Evolutionary conservation across 2,797 vertebrate species (phyloP).

Genomic region (Petrocephalus sullivani): DNA sequence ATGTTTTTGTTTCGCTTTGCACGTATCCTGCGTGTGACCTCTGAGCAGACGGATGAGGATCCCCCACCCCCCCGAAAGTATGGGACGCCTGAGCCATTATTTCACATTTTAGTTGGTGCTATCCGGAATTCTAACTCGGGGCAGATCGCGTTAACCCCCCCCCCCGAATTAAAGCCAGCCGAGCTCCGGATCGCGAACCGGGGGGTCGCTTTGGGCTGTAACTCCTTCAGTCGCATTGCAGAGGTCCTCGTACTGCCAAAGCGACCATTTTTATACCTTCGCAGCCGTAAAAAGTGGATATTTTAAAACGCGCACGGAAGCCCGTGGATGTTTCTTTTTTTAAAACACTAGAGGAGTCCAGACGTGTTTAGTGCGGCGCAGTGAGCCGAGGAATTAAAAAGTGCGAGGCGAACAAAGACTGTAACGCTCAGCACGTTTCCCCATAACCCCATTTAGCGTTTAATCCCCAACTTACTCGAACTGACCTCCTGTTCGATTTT

Average conservation of each 20-base stretch:
- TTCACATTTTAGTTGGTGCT: slow-evolving; percentile 33
- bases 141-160: slow-evolving; percentile 2
- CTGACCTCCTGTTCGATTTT: slow-evolving; percentile 35
- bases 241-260: slow-evolving; percentile 57
- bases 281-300: slow-evolving; percentile 39
- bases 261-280: slow-evolving; percentile 62
- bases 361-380: background rate
- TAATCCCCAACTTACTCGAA: slow-evolving; percentile 23
- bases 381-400: slow-evolving; percentile 2
- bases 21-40: slow-evolving; percentile 52
- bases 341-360: background rate
- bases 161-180: background rate
- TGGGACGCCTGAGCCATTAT: slow-evolving; percentile 34
- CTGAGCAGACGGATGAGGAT: slow-evolving; percentile 41
- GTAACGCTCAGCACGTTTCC: slow-evolving; percentile 27
- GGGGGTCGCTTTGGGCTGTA: slow-evolving; percentile 29
- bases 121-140: slow-evolving; percentile 24
- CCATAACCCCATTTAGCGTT: slow-evolving; percentile 29
- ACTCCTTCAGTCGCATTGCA: slow-evolving; percentile 64
- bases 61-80: slow-evolving; percentile 39
- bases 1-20: slow-evolving; percentile 28
- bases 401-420: slow-evolving; percentile 26
- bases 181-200: slow-evolving; percentile 19
- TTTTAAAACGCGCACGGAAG: slow-evolving; percentile 30
- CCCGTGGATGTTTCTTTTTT: background rate